Percentiles rank a stretch among this genome's conserved stretches.
Conservation (phyloP, 2,888 invertebrate species). For the Pterostichus madidus region DNA sequence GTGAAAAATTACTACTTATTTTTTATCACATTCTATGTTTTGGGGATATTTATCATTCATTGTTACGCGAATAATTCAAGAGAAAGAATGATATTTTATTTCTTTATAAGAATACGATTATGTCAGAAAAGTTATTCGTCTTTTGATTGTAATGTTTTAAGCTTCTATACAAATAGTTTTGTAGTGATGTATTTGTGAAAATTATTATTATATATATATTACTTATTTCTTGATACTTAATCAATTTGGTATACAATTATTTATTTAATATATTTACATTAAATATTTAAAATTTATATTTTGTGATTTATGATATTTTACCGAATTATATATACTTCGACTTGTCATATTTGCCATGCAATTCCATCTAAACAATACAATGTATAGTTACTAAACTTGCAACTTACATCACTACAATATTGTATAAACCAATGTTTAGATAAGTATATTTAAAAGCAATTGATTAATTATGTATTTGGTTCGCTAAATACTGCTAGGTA, state of each 20-base stretch:
- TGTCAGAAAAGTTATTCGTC: slow-evolving; percentile 44
- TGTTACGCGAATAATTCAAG: slow-evolving; percentile 41
- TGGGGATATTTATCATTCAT: slow-evolving; percentile 50
- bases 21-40: slow-evolving; percentile 64
- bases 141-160: slow-evolving; percentile 47
- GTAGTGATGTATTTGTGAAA: slow-evolving; percentile 42
- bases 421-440: slow-evolving; percentile 16
- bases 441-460: slow-evolving; percentile 43
- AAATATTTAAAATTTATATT: slow-evolving; percentile 5
- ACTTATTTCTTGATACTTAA: not conserved
- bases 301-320: slow-evolving; percentile 28
- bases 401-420: slow-evolving; percentile 37
- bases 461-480: slow-evolving; percentile 50
- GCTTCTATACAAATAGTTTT: slow-evolving; percentile 33
- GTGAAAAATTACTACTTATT: slow-evolving; percentile 61
- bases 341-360: slow-evolving; percentile 14
- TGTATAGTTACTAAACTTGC: slow-evolving; percentile 16
- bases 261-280: slow-evolving; percentile 33
- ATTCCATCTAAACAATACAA: slow-evolving; percentile 22
- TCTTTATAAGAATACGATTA: slow-evolving; percentile 36
- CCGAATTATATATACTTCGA: slow-evolving; percentile 3
- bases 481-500: slow-evolving; percentile 53
- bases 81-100: slow-evolving; percentile 49
- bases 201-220: slow-evolving; percentile 15
- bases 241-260: slow-evolving; percentile 45